A percentile compares a stretch with the other conserved stretches of the same genome.
phyloP scores from a whole-genome alignment of 2,797 vertebrate species.

The Galagoides demidoff region DNA sequence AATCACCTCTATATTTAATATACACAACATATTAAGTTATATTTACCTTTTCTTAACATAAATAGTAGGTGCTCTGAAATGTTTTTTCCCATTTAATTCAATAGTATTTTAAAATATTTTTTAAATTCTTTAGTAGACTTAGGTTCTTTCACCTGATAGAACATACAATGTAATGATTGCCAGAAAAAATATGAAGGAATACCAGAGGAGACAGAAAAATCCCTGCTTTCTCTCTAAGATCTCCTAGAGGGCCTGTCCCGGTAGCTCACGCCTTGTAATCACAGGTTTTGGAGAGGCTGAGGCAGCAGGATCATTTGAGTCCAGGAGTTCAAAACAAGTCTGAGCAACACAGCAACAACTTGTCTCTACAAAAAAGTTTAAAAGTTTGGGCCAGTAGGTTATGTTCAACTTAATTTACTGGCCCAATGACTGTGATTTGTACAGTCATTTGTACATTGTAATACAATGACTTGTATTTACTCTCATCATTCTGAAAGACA shows the following conservation, averaged over 20 bases:
- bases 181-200: background rate
- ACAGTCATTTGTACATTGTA: too few species aligned
- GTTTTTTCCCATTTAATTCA: background rate
- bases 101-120: background rate
- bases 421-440: accelerated
- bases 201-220: background rate
- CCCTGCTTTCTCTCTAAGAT: too few species aligned
- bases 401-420: too few species aligned
- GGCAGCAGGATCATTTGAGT: too few species aligned
- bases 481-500: background rate
- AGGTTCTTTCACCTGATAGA: background rate
- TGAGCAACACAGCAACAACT: too few species aligned
- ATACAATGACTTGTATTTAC: accelerated
- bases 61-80: background rate
- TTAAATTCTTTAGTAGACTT: background rate
- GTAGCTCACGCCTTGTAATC: too few species aligned
- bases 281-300: too few species aligned
- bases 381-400: too few species aligned
- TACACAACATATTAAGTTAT: background rate
- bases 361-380: too few species aligned
- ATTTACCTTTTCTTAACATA: background rate
- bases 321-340: too few species aligned
- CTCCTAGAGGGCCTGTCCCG: too few species aligned
- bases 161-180: background rate
- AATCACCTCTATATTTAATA: background rate